phyloP scores from a whole-genome alignment of 2,797 vertebrate species.

The Onychomys arenicola region DNA sequence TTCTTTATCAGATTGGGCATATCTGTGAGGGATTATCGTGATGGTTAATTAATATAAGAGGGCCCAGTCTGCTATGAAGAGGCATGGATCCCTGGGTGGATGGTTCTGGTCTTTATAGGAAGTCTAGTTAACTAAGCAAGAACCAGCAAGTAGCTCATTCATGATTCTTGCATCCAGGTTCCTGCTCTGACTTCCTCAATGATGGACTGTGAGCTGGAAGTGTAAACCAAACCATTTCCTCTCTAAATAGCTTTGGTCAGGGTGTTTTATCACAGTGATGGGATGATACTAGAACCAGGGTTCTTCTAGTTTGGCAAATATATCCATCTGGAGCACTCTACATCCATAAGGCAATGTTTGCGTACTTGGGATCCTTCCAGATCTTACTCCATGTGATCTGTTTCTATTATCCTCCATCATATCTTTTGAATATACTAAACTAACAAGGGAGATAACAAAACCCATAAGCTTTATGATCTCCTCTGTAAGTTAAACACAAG shows the following conservation, averaged over 20 bases:
- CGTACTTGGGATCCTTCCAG: not conserved
- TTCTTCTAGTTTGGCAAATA: not conserved
- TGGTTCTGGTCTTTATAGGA: not conserved
- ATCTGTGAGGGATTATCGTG: not conserved
- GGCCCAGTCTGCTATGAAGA: not conserved
- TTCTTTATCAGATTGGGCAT: not conserved
- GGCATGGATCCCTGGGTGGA: not conserved
- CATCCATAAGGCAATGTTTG: no score
- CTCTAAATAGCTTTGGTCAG: not conserved
- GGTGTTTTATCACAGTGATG: not conserved
- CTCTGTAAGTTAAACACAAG: not conserved
- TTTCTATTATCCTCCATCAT: no score
- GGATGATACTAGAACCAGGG: not conserved
- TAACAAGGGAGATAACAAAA: not conserved
- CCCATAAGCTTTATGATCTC: not conserved
- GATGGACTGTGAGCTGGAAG: not conserved
- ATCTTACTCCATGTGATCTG: not conserved
- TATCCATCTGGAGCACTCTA: not conserved
- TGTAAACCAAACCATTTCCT: not conserved
- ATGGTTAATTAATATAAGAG: not conserved
- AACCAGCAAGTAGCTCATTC: not conserved
- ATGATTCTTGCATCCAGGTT: not conserved
- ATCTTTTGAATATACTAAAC: not conserved
- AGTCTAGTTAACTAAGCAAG: not conserved
- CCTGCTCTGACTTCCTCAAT: not conserved